Conservation (phyloP, 2,888 invertebrate genomes). For the Synanthedon tipuliformis region DNA sequence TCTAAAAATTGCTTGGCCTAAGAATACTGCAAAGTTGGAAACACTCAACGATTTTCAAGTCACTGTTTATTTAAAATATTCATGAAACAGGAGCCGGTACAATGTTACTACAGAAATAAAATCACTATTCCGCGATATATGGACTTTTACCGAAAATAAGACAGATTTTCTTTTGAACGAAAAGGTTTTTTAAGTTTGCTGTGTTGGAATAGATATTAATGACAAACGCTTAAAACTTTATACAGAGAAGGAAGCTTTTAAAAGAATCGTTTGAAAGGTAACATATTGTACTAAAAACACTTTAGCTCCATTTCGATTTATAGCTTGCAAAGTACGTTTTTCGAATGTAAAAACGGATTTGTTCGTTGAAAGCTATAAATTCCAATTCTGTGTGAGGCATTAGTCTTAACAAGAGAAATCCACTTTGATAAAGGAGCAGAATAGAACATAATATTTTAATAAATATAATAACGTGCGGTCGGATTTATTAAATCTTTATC, state of each 20-base stretch:
- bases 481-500: too few relatives aligned
- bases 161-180: neutral
- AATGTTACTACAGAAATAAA: conserved; percentile 32
- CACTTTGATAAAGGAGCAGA: conserved; percentile 5
- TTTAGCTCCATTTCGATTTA: neutral
- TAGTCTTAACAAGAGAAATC: conserved; percentile 12
- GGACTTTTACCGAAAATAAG: neutral
- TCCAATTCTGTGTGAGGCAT: conserved; percentile 10
- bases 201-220: neutral
- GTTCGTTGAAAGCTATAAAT: conserved; percentile 13
- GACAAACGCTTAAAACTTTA: neutral
- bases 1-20: too few relatives aligned
- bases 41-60: too few relatives aligned
- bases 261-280: neutral
- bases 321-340: conserved; percentile 6
- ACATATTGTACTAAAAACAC: neutral
- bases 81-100: conserved; percentile 30
- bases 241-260: too few relatives aligned
- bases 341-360: conserved; percentile 9
- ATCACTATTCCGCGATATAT: conserved; percentile 8
- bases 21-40: too few relatives aligned
- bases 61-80: conserved; percentile 39
- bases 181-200: neutral
- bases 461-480: too few relatives aligned
- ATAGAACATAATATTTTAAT: neutral